Conservation (phyloP, 2,888 invertebrate genomes). For the Thysanoteuthis rhombus region DNA sequence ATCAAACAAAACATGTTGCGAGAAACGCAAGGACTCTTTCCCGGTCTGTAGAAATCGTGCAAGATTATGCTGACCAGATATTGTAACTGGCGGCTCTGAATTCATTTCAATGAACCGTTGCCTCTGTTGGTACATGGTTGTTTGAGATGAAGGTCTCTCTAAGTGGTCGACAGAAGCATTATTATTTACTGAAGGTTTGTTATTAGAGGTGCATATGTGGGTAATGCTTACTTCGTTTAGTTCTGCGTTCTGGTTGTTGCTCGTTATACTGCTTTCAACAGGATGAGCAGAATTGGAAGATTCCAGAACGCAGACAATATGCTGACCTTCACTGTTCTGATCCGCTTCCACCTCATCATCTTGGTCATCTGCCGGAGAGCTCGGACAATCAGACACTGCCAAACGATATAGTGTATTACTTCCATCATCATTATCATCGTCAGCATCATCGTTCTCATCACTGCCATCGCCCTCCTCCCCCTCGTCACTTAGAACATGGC, state of each 20-base stretch:
- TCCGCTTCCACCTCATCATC: background rate
- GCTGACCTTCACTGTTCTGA: background rate
- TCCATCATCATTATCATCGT: background rate
- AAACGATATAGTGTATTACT: background rate
- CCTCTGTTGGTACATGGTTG: background rate
- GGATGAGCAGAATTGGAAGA: background rate
- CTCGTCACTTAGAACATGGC: background rate
- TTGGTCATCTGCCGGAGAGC: background rate
- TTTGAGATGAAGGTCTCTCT: background rate
- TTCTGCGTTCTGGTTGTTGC: background rate
- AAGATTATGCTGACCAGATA: background rate
- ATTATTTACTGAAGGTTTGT: background rate
- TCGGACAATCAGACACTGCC: background rate
- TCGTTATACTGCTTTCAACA: background rate
- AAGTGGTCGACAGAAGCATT: background rate
- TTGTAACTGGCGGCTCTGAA: background rate
- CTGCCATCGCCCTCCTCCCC: background rate
- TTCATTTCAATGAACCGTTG: background rate
- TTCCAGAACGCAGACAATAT: background rate
- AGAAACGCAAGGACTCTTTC: background rate
- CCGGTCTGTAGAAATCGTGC: background rate
- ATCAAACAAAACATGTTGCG: background rate
- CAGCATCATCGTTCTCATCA: background rate
- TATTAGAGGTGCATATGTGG: background rate
- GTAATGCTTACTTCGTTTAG: background rate